Evolutionary conservation across 1,140 invertebrate genomes (phyloP), one percentile per base, ranked within the genome.

Genomic region (Drosophila santomea): DNA sequence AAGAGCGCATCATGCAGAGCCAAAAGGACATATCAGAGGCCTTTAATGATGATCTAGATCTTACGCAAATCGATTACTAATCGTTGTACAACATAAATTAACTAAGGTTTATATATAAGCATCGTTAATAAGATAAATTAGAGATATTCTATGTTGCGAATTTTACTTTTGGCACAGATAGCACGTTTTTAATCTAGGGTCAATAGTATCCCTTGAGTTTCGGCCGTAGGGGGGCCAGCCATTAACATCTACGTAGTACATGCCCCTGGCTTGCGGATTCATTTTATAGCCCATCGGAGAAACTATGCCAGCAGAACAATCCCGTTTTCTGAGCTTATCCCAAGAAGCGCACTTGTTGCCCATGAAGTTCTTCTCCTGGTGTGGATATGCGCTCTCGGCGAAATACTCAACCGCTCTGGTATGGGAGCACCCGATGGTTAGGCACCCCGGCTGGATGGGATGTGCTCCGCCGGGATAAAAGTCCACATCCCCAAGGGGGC

Each of bases 401-500:
- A 94, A 96, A 44, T 95, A 94, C 36, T 94, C 90, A 74, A 94
- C 95, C 0, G 95, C 93, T 44, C 95, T 93, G 28, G 93, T 66
- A 43, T 96, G 96, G 15, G 95, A 95, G 78, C 96, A 96, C 4
- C 93, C 93, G 60, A 95, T 92, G 75, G 90, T 62, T 17, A 93
- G 38, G 58, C 94, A 94, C 52, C 93, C 92, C 3, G 94, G 93
- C 78, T 93, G 93, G 61, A 92, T 73, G n/a, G 91, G 74, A 60
- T 79, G 63, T n/a, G 73, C 71, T 10, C 92, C 91, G 4, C 78
- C 78, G 0, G 96, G 96, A 92, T 95, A 97, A 91, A 97, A 97
- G 91, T 97, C 97, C 1, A 93, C 94, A 77, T 96, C 94, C 3
- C 96, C 92, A 7, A 91, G 32, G 0, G 90, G 84, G n/a, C 80